Percentiles rank a stretch among this genome's conserved stretches.
Evolutionary conservation across 1,140 invertebrate species (phyloP).

Genomic region (Brachionus rubens): DNA sequence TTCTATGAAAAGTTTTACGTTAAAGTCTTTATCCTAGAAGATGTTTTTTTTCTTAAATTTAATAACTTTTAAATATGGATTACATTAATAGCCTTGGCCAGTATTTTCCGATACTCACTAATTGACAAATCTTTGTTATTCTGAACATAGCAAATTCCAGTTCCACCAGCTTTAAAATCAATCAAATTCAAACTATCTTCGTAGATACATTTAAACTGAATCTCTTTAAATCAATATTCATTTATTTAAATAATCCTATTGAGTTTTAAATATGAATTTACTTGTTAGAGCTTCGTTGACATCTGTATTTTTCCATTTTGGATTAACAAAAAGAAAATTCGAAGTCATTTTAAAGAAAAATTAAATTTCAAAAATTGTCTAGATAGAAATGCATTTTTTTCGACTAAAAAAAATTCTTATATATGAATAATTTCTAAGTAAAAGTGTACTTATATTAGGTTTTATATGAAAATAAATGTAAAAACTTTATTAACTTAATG

Average conservation of each 20-base stretch:
- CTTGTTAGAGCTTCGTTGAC: constrained; percentile 2
- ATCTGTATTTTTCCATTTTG: constrained; percentile 31
- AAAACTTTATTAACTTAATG: constrained; percentile 35
- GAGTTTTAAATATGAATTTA: background rate
- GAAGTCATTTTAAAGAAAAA: constrained; percentile 28
- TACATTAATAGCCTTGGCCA: constrained; percentile 35
- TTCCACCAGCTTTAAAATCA: constrained; percentile 30
- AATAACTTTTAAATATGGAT: background rate
- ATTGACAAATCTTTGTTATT: background rate
- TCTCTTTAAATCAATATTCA: background rate
- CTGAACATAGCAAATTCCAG: background rate
- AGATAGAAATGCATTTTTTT: constrained; percentile 21
- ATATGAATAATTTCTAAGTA: background rate
- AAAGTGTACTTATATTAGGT: no score
- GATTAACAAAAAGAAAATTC: constrained; percentile 31
- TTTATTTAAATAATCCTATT: background rate
- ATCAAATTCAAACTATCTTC: constrained; percentile 14
- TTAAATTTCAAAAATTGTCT: background rate
- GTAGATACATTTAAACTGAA: constrained; percentile 37
- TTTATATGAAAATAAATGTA: no score
- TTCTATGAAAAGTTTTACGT: no score
- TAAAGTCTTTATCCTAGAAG: no score
- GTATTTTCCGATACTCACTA: background rate
- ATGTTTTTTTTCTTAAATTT: no score
- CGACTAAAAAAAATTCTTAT: no score